Evolutionary conservation across 2,797 vertebrate species (phyloP).

Genomic region (Rhadinocentrus ornatus): DNA sequence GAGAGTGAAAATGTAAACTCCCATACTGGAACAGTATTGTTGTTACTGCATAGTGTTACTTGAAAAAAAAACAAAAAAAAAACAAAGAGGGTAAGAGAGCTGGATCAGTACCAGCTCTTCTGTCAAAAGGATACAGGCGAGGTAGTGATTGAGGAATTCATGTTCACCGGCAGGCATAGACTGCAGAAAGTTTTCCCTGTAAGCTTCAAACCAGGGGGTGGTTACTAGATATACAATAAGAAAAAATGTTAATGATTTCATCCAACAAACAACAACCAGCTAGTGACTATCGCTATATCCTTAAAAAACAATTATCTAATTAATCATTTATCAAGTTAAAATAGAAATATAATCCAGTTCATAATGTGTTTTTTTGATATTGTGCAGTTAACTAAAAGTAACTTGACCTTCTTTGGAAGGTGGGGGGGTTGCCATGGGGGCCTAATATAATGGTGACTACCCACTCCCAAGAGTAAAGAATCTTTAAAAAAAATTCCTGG

Average conservation of each 20-base stretch:
- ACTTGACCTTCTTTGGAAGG: too few relatives aligned
- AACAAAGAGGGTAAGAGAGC: not conserved
- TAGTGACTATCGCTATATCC: not conserved
- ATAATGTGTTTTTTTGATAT: not conserved
- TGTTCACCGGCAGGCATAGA: conserved; percentile 95
- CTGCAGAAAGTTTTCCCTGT: conserved; percentile 96
- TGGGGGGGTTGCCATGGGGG: too few relatives aligned
- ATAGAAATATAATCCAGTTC: not conserved
- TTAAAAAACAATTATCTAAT: not conserved
- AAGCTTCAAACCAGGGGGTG: conserved; percentile 97
- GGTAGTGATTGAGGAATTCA: conserved; percentile 97
- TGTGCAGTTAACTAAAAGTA: too few relatives aligned
- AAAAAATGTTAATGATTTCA: not conserved
- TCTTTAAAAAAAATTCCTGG: too few relatives aligned
- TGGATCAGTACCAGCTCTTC: not conserved
- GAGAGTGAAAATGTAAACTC: too few relatives aligned
- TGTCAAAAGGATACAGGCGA: conserved; percentile 96
- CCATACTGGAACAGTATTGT: too few relatives aligned
- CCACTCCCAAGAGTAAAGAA: too few relatives aligned
- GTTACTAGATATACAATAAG: conserved; percentile 85
- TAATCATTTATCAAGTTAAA: not conserved
- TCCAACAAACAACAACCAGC: not conserved
- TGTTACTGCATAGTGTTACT: too few relatives aligned
- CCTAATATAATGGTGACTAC: too few relatives aligned
- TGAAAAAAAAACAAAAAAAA: too few relatives aligned